phyloP scores from a whole-genome alignment of 2,113 vertebrate species.

The Anoplopoma fimbria region DNA sequence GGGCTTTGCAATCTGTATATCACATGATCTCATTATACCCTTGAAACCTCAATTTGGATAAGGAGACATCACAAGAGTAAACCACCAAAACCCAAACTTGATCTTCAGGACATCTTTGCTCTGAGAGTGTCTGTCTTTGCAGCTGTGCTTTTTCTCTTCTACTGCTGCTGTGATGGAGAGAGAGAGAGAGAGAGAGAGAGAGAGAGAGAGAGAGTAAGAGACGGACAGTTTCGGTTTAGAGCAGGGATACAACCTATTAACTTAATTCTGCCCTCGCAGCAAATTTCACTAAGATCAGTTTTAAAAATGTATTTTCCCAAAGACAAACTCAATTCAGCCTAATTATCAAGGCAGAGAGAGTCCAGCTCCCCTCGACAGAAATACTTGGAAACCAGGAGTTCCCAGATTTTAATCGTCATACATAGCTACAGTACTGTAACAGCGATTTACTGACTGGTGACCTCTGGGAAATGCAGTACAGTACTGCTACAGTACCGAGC shows the following conservation, averaged over 20 bases:
- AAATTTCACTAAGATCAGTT: conserved; percentile 31
- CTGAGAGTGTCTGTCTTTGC: conserved; percentile 16
- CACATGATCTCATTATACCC: neutral
- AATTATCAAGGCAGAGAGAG: conserved; percentile 28
- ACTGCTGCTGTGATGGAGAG: neutral
- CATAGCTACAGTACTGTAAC: neutral
- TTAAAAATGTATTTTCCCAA: conserved; percentile 31
- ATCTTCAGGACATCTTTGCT: conserved; percentile 22
- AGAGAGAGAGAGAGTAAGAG: neutral
- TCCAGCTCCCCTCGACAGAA: neutral
- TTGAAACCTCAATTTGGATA: neutral
- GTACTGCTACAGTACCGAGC: neutral
- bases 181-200: neutral
- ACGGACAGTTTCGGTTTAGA: conserved; percentile 23
- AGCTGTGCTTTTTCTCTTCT: conserved; percentile 20
- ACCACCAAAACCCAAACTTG: neutral
- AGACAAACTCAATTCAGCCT: conserved; percentile 36
- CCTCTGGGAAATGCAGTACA: conserved; percentile 1
- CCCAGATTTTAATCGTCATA: neutral
- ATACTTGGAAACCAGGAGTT: neutral
- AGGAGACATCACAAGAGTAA: neutral
- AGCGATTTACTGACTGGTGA: conserved; percentile 31
- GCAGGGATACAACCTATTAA: conserved; percentile 49
- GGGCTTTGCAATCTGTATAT: too few relatives aligned
- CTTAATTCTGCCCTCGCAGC: conserved; percentile 49